Evolutionary conservation across 2,797 vertebrate species (phyloP), one percentile per base, ranked within the genome.

Genomic region (Silurus lanzhouensis): DNA sequence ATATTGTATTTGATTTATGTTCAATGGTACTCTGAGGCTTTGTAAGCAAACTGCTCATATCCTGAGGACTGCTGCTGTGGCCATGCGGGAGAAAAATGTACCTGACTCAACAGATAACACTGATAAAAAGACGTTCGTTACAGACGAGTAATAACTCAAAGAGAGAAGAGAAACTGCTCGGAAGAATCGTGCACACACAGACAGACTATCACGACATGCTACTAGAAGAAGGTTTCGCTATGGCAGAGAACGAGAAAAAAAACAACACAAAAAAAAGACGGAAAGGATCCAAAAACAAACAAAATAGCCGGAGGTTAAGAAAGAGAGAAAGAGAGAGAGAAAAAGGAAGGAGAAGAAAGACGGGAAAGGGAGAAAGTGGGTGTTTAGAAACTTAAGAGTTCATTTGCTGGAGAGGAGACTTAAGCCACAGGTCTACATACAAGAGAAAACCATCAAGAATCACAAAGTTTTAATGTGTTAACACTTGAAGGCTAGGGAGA

Each of bases 351-450:
- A 88, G 83, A 85, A 87, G 87, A 83, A 20, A 88, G 72, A 71
- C 67, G 52, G 75, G 84, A 86, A 81, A 82, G 58, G 60, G 82
- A 83, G 86, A 84, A 85, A 80, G 90, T 88, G 92, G 90, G 90
- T 91, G 92, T 90, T 93, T 92, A 90, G 93, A 92, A 95, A 91
- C 93, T 93, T 87, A 95, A 95, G 94, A 88, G 90, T 92, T 93
- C 93, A 94, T 95, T 95, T 92, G 94, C 94, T 90, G 93, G 93
- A 95, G 92, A 93, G 91, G 92, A 95, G 94, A 94, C 92, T 94
- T 94, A 96, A 97, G 96, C 96, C 97, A 98, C 97, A 95, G 95
- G 94, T 95, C 96, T 95, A 98, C 97, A 95, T 92, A 98, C 95
- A 95, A 96, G 96, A 96, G 95, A 96, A 95, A 97, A 97, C 95